Evolutionary conservation across 1,140 invertebrate species (phyloP), one percentile per base, ranked within the genome.

Genomic region (Lepidurus couesii): DNA sequence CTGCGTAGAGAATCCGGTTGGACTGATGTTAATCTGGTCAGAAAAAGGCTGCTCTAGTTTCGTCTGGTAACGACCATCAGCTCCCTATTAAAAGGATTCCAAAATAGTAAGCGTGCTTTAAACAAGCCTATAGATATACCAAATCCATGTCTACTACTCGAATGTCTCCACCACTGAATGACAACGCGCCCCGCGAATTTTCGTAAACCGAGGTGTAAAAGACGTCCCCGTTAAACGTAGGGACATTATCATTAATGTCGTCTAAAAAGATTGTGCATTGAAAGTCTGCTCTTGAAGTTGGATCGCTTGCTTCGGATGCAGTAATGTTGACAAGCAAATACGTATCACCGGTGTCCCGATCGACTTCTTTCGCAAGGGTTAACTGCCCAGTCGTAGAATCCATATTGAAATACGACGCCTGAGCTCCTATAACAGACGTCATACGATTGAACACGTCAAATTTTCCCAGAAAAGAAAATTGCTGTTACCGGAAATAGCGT

Each of bases 181-280:
- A 21, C 7, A 77, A 42, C 11, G 43, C 21, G 16, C 24, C 42
- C 5, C 43, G 24, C 16, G 6, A 44, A 21, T 77, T 44, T 77
- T 77, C 75, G 75, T 47, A 21, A n/a, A 77, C 44, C 9, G 24
- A 26, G 4, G 47, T 47, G 24, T 10, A 13, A 47, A 44, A 77
- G 8, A n/a, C 42, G 10, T 45, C 42, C 0, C 44, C 9, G 16
- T 16, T 45, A 45, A 44, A 77, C 6, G n/a, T 47, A 13, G 75
- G 75, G 44, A 5, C 10, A n/a, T 44, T 10, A n/a, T 77, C 75
- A 24, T 77, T 77, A 43, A 77, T 77, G 24, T 77, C 75, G 42
- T 77, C 75, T 44, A 77, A 21, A 21, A 77, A 77, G 42, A 77
- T 16, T 7, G 75, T 45, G 24, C 43, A 42, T 5, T 9, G 16